A percentile compares a stretch with the other conserved stretches of the same genome.
Evolutionary conservation across 2,113 vertebrate genomes (phyloP).

Genomic region (Numida meleagris): DNA sequence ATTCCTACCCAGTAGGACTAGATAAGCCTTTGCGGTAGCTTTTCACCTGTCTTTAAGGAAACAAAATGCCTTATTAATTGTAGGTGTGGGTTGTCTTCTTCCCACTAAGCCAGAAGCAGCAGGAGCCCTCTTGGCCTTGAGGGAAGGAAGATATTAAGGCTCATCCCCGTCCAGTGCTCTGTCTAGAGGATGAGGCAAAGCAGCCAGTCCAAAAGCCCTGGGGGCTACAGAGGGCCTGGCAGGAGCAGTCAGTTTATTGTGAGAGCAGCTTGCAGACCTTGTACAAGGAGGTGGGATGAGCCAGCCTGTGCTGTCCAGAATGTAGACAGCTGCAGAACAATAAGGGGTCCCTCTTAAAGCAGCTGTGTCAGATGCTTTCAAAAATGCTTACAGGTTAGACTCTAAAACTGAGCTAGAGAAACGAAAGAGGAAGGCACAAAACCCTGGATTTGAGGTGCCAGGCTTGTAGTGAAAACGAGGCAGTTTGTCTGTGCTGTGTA

Average conservation of each 20-base stretch:
- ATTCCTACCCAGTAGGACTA: background rate
- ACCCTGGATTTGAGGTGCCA: background rate
- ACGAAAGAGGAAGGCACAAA: background rate
- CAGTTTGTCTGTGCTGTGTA: background rate
- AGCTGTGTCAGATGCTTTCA: background rate
- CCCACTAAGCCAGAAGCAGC: background rate
- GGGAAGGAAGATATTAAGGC: background rate
- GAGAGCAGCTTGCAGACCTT: background rate
- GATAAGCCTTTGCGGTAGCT: background rate
- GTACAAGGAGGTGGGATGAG: background rate
- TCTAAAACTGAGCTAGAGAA: background rate
- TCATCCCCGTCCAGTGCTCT: background rate
- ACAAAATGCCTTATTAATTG: background rate
- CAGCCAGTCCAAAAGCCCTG: background rate
- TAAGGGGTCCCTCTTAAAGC: background rate
- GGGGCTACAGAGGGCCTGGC: background rate
- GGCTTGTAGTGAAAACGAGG: background rate
- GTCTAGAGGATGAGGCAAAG: background rate
- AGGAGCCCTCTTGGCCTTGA: background rate
- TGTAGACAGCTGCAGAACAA: background rate
- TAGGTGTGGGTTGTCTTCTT: background rate
- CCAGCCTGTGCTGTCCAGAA: background rate
- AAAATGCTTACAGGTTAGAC: background rate
- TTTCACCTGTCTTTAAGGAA: background rate
- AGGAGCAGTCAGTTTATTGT: fast-evolving